Evolutionary conservation across 2,797 vertebrate species (phyloP), one percentile per base, ranked within the genome.

Genomic region (Diceros bicornis): DNA sequence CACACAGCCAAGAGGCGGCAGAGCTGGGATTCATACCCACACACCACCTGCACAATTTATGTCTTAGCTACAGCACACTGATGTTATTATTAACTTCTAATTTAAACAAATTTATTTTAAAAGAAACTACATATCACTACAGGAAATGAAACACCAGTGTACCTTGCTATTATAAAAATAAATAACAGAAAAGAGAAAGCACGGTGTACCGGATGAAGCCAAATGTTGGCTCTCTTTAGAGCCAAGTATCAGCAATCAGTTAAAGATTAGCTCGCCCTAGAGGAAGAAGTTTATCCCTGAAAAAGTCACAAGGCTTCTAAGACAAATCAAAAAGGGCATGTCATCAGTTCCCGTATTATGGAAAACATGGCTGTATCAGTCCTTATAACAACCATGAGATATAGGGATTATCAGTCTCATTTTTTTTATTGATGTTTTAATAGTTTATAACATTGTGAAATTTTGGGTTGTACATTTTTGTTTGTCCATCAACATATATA

Each of bases 81-180:
- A n/a, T 74, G 32, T 52, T 71, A 79, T 32, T 52, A 47, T 52
- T 88, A 95, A 57, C 44, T 84, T 75, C 55, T 66, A 55, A 91
- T 27, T 74, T 62, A 89, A 64, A 44, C 74, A 74, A 59, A 32
- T 82, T 77, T 37, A 66, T 79, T 87, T 90, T 64, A 66, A 87
- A 90, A 74, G 32, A 72, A 92, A 82, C 66, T 37, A 9, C 14
- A 4, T 34, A 69, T 68, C 50, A n/a, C 41, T 95, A 62, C 23
- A 89, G 62, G 32, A 88, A 77, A 66, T 32, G 47, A 55, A 89
- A 83, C 0, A 91, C 17, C 68, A 44, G 2, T 27, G 32, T 64
- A 29, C 7, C 88, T 78, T 85, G 44, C 44, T 92, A 71, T 74
- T 44, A 77, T 50, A 94, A 87, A 94, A 69, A 81, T 74, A 92